Percentiles rank a stretch among this genome's conserved stretches.
Evolutionary conservation across 1,140 invertebrate genomes (phyloP).

Genomic region (Drosophila albomicans): DNA sequence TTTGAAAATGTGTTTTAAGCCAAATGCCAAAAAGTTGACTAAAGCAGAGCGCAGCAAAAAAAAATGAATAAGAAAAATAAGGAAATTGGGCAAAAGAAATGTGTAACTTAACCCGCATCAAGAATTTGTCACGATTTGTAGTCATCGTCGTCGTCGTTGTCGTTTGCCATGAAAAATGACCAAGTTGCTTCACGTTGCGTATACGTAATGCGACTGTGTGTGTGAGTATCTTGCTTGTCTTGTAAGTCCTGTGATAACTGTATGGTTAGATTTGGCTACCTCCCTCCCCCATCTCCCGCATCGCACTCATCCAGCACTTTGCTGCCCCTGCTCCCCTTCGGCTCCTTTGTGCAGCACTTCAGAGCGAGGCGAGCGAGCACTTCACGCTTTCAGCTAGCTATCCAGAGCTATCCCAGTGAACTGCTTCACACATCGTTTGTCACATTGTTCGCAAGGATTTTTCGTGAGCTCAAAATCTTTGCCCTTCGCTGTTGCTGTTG

Average conservation of each 20-base stretch:
- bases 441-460: conserved; percentile 73
- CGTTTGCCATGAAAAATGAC: conserved; percentile 77
- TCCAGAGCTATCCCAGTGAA: conserved; percentile 28
- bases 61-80: conserved; percentile 15
- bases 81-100: conserved; percentile 53
- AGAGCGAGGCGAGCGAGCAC: conserved; percentile 19
- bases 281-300: not conserved
- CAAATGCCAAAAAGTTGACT: conserved; percentile 67
- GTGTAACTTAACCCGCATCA: conserved; percentile 81
- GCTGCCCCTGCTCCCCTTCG: not conserved
- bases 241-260: conserved; percentile 68
- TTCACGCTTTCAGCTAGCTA: conserved; percentile 61
- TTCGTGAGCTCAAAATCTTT: conserved; percentile 61
- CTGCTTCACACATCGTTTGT: conserved; percentile 82
- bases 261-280: conserved; percentile 67
- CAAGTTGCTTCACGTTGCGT: conserved; percentile 66
- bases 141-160: conserved; percentile 66
- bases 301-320: not conserved
- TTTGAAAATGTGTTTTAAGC: conserved; percentile 61
- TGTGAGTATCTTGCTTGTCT: conserved; percentile 20
- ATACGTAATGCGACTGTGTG: conserved; percentile 62
- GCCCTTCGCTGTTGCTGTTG: conserved; percentile 46
- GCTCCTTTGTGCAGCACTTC: conserved; percentile 14
- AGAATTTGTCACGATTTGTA: conserved; percentile 83
- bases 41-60: conserved; percentile 19